phyloP scores from a whole-genome alignment of 2,113 vertebrate species.

The Sisor rabdophorus region DNA sequence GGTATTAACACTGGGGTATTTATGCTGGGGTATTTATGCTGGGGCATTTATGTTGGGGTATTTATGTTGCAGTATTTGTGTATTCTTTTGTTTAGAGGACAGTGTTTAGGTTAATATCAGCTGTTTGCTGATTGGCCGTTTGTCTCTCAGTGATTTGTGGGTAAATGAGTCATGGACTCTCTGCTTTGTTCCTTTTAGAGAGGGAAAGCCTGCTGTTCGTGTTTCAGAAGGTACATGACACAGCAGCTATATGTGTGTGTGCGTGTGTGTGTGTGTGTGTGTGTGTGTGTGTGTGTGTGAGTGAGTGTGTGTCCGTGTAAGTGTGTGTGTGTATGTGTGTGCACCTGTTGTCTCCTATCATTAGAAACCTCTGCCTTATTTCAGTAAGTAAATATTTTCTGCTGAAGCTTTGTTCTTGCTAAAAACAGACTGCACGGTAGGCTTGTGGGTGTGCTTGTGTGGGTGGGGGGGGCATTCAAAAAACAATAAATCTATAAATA shows the following conservation, averaged over 20 bases:
- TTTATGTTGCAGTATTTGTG: not conserved
- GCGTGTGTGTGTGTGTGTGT: constrained; percentile 10
- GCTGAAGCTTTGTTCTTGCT: constrained; percentile 52
- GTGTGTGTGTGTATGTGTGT: constrained; percentile 17
- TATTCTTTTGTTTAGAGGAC: not conserved
- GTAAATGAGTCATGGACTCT: constrained; percentile 56
- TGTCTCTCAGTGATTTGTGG: constrained; percentile 17
- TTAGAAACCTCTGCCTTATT: constrained; percentile 53
- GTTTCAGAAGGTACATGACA: constrained; percentile 6
- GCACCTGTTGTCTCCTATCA: constrained; percentile 63
- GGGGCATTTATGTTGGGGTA: no score
- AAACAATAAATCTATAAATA: no score
- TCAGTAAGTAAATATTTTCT: constrained; percentile 42
- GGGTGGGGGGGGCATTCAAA: not conserved
- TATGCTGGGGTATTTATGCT: not conserved
- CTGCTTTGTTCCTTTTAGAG: constrained; percentile 49
- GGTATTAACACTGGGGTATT: not conserved
- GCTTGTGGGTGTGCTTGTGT: constrained; percentile 4
- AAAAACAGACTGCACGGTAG: constrained; percentile 32
- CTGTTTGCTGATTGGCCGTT: not conserved
- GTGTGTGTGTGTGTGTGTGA: constrained; percentile 24
- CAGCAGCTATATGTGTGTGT: constrained; percentile 13
- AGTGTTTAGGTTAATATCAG: not conserved
- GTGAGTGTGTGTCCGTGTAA: constrained; percentile 14
- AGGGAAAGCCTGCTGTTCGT: constrained; percentile 16